Evolutionary conservation across 2,797 vertebrate genomes (phyloP).

Genomic region (Fringilla coelebs): DNA sequence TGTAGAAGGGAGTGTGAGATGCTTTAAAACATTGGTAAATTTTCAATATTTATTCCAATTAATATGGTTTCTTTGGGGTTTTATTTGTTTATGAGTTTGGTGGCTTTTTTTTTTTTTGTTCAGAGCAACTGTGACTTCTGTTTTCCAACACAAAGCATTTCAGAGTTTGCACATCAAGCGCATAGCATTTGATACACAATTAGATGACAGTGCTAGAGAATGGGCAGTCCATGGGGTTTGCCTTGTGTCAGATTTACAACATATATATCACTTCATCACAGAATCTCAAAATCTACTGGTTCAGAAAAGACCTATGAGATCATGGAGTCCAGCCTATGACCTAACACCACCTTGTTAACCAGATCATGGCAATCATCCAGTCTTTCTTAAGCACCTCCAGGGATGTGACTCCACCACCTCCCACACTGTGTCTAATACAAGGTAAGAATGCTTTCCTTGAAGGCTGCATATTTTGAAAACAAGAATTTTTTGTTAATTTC

Average conservation of each 20-base stretch:
- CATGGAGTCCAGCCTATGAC: too few species aligned
- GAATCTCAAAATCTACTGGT: neutral
- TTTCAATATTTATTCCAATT: neutral
- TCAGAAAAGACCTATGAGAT: neutral
- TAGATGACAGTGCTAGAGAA: neutral
- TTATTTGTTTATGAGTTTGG: neutral
- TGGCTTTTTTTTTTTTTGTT: neutral
- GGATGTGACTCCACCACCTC: fast-evolving
- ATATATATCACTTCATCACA: neutral
- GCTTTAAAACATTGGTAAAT: neutral
- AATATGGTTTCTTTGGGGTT: neutral
- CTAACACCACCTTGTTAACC: neutral
- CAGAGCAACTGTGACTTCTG: neutral
- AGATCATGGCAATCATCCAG: neutral
- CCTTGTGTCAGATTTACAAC: neutral
- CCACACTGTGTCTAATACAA: neutral
- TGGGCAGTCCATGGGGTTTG: neutral
- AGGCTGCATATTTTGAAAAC: neutral
- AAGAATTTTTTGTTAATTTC: neutral
- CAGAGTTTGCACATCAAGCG: neutral
- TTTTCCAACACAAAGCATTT: neutral
- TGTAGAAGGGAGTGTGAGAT: neutral
- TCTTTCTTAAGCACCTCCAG: neutral
- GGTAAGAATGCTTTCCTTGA: neutral
- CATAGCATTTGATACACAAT: neutral